Conservation (phyloP, 1,140 invertebrate genomes). For the Euwallacea fornicatus region DNA sequence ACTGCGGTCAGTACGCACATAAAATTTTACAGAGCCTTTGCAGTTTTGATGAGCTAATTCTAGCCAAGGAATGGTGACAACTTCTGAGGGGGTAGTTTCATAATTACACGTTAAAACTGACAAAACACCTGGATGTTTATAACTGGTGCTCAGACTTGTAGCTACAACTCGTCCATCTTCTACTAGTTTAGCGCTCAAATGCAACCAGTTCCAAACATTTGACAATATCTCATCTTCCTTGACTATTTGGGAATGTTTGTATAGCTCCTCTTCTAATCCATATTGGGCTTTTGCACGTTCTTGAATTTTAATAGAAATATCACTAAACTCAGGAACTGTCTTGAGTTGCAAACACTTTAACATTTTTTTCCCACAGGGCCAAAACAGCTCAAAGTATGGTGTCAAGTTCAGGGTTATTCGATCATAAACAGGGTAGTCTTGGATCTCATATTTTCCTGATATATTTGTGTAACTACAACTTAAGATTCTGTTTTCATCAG, state of each 20-base stretch:
- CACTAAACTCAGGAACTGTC: constrained; percentile 56
- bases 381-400: constrained; percentile 68
- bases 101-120: constrained; percentile 62
- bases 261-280: constrained; percentile 68
- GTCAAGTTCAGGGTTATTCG: constrained; percentile 81
- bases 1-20: constrained; percentile 70
- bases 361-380: constrained; percentile 72
- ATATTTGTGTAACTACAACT: constrained; percentile 51
- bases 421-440: constrained; percentile 77
- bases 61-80: constrained; percentile 57
- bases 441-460: constrained; percentile 60
- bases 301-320: constrained; percentile 76
- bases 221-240: constrained; percentile 64
- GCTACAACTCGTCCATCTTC: constrained; percentile 60
- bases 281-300: constrained; percentile 72
- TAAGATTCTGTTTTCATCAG: constrained; percentile 73
- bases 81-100: constrained; percentile 59
- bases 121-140: constrained; percentile 72
- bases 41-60: constrained; percentile 55
- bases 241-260: constrained; percentile 68
- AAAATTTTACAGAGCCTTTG: constrained; percentile 49
- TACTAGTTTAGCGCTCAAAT: constrained; percentile 69
- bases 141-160: constrained; percentile 54
- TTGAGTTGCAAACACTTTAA: constrained; percentile 58
- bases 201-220: constrained; percentile 75